Conservation (phyloP, 2,797 vertebrate species). For the Bradypodion pumilum region DNA sequence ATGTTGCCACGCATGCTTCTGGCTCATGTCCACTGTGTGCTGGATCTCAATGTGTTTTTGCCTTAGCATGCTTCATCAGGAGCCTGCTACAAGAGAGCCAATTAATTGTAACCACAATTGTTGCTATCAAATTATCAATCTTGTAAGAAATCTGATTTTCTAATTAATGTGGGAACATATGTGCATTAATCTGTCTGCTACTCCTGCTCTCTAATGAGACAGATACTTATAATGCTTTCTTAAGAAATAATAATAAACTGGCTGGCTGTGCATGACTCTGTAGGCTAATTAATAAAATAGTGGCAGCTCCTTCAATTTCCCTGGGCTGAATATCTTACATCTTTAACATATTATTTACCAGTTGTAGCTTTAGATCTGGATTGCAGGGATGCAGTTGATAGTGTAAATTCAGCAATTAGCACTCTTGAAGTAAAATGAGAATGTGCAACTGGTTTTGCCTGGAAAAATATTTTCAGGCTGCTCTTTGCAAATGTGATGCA, state of each 20-base stretch:
- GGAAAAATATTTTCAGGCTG: constrained; percentile 32
- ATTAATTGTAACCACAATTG: constrained; percentile 67
- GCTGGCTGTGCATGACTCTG: constrained; percentile 42
- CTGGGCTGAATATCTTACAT: constrained; percentile 32
- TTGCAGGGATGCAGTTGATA: constrained; percentile 2
- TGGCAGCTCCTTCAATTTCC: constrained; percentile 57
- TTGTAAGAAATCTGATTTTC: constrained; percentile 67
- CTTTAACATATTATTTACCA: not conserved
- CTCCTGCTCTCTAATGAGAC: constrained; percentile 69
- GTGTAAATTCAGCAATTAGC: constrained; percentile 48
- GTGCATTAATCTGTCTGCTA: constrained; percentile 69
- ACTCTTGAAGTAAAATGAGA: constrained; percentile 44
- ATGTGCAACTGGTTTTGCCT: constrained; percentile 32
- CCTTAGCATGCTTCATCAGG: constrained; percentile 46
- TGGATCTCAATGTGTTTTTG: constrained; percentile 47
- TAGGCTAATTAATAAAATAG: constrained; percentile 64
- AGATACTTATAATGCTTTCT: constrained; percentile 63
- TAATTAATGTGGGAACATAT: constrained; percentile 74
- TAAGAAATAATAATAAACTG: constrained; percentile 65
- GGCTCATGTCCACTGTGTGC: constrained; percentile 30
- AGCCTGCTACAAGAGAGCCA: constrained; percentile 52
- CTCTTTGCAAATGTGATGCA: constrained; percentile 14
- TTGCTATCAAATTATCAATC: constrained; percentile 68
- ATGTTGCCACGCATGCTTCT: constrained; percentile 38
- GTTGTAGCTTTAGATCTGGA: constrained; percentile 42